These are phyloP conservation scores for Pyxicephalus adspersus DNA, from an alignment of 2,113 vertebrate species.

Conservation along the genomic window DNA sequence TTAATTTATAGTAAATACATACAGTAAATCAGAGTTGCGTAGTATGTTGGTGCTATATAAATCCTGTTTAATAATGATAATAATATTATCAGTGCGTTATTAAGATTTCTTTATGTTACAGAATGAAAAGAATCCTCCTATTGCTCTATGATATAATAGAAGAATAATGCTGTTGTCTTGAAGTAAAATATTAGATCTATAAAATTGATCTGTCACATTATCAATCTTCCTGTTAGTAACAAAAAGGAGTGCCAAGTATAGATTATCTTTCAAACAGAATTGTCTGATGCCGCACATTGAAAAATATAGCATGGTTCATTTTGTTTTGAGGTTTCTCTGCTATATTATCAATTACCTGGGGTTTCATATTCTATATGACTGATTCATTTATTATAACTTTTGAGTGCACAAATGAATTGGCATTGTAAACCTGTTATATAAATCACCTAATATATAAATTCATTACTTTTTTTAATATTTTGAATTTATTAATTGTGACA, in stretches of 20 bases:
- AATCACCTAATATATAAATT: not conserved
- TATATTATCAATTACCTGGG: not conserved
- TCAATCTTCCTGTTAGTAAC: not conserved
- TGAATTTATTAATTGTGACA: not conserved
- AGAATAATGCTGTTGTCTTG: not conserved
- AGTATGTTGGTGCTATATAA: no score
- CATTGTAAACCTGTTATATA: no score
- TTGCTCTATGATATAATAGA: not conserved
- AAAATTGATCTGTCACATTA: not conserved
- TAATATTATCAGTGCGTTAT: no score
- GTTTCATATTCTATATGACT: not conserved
- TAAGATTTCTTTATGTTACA: not conserved
- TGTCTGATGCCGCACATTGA: constrained; percentile 8
- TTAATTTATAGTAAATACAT: no score
- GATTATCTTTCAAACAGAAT: not conserved
- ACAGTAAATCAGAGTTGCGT: no score
- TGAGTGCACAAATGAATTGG: not conserved
- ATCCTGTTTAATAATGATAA: no score
- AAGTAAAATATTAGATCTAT: constrained; percentile 11
- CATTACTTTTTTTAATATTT: not conserved
- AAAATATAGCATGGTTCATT: constrained; percentile 6
- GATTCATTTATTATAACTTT: not conserved
- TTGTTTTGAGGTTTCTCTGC: not conserved
- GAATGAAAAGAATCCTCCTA: not conserved
- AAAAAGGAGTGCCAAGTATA: not conserved